These are phyloP conservation scores for Meteorus cinctellus DNA, from an alignment of 2,888 invertebrate species.

Conservation along the genomic window DNA sequence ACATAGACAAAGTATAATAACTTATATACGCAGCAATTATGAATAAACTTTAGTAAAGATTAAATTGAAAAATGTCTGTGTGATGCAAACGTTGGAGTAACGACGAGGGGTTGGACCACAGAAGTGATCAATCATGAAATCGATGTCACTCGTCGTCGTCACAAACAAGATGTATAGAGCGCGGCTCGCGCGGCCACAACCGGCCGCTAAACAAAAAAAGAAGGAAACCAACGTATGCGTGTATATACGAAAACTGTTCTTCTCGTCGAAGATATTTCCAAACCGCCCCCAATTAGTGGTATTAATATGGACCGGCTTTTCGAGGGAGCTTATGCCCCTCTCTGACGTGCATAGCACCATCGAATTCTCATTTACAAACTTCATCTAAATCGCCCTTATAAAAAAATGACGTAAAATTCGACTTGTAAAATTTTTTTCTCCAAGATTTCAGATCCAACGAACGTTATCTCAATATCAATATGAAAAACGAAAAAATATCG, in stretches of 20 bases:
- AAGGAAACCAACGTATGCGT: neutral
- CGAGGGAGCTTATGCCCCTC: constrained; percentile 64
- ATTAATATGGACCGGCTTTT: constrained; percentile 65
- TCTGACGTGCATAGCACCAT: constrained; percentile 2
- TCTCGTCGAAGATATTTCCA: constrained; percentile 50
- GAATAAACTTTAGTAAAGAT: constrained; percentile 1
- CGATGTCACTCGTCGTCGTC: constrained; percentile 53
- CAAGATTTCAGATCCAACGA: too few relatives aligned
- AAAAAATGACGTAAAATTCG: too few relatives aligned
- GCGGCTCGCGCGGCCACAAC: constrained; percentile 45
- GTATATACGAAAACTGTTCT: constrained; percentile 23
- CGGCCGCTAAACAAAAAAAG: neutral
- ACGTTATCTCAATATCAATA: too few relatives aligned
- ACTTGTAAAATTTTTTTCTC: too few relatives aligned
- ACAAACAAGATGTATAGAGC: constrained; percentile 50
- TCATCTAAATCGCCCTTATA: neutral
- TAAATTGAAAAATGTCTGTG: constrained; percentile 31
- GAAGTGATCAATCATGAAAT: constrained; percentile 62
- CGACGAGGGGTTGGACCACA: constrained; percentile 37
- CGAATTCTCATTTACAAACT: neutral
- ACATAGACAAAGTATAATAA: constrained; percentile 9
- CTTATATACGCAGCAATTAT: neutral
- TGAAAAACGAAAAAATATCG: too few relatives aligned
- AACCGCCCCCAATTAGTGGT: constrained; percentile 72
- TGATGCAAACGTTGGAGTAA: constrained; percentile 32